Evolutionary conservation across 2,797 vertebrate genomes (phyloP), one percentile per base, ranked within the genome.

Genomic region (Sparus aurata): DNA sequence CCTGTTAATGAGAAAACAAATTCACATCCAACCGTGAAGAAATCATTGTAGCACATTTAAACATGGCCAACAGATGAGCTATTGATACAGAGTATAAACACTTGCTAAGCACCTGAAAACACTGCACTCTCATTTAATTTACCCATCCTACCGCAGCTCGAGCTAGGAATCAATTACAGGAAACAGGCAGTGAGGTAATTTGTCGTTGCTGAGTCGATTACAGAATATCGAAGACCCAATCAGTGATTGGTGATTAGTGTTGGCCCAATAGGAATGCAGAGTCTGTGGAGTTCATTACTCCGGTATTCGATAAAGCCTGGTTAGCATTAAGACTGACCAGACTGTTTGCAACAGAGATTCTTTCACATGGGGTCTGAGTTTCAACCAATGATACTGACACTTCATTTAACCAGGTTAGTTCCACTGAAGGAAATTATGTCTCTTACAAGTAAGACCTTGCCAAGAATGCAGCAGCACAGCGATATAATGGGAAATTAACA

Each of bases 221-320:
- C 23, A 78, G 83, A 82, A 83, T 85, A 92, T 91, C 38, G 84
- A 89, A 91, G 82, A 81, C 59, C 68, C 66, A 75, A 86, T 88
- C 82, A 78, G 88, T 83, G 86, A 92, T 89, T 83, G 79, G 82
- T 90, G 91, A 93, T 91, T 87, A 92, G 90, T 60, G 85, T 82
- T 23, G 69, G 79, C 58, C 81, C 83, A 86, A 89, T 85, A 90
- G 90, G 89, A 85, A 85, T n/a, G 77, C 45, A 75, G 74, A 84
- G 87, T 69, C 77, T 65, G 75, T 71, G 3, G 83, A 93, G 87
- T 95, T 95, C 92, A 95, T 95, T 93, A 94, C 82, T 79, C 77
- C 25, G 41, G 49, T 53, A 71, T 91, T 94, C 92, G 76, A 95
- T 93, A 90, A 69, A 72, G 60, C 58, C 41, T 65, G 65, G 79